Evolutionary conservation across 2,797 vertebrate species (phyloP), one percentile per base, ranked within the genome.

Genomic region (Apogon hyalosoma): DNA sequence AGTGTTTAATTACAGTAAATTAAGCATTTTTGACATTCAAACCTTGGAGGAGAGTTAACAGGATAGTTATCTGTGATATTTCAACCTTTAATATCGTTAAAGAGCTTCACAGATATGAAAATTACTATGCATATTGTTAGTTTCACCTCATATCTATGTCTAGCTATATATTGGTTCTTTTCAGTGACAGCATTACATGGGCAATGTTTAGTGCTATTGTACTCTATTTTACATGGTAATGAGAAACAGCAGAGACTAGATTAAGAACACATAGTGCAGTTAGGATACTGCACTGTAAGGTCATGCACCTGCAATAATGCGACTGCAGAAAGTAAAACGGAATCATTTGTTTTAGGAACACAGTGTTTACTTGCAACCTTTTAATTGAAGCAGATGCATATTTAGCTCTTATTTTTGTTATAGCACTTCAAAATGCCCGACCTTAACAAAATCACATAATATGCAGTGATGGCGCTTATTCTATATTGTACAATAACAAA

Each of bases 1-100:
- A 74, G 73, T 77, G 65, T 82, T 88, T 86, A 80, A 87, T 90
- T 83, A 82, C 60, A 58, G 57, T 69, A 82, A 72, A 82, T 84
- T 65, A 75, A 36, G 53, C 74, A 58, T 68, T 83, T 85, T 73
- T 87, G 72, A 82, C 74, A 86, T 78, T 73, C 47, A 81, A 80
- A 81, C 63, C 56, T 71, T 68, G 53, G 55, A 79, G 67, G 61
- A 72, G 68, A 21, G 58, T 64, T 74, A 83, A 87, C 64, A 66
- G 74, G 74, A 65, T 72, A 77, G 51, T 69, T 72, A 73, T 70
- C 58, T 1, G 9, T 60, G 53, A 73, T 63, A 53, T 80, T 73
- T 63, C 38, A 69, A 62, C 54, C 39, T 75, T 76, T 63, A 58
- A 46, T 55, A 43, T 36, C 28, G 53, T 47, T 53, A 64, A 66